Percentiles rank a stretch among this genome's conserved stretches.
Evolutionary conservation across 2,888 invertebrate species (phyloP).

Genomic region (Dimorphilus gyrociliatus): DNA sequence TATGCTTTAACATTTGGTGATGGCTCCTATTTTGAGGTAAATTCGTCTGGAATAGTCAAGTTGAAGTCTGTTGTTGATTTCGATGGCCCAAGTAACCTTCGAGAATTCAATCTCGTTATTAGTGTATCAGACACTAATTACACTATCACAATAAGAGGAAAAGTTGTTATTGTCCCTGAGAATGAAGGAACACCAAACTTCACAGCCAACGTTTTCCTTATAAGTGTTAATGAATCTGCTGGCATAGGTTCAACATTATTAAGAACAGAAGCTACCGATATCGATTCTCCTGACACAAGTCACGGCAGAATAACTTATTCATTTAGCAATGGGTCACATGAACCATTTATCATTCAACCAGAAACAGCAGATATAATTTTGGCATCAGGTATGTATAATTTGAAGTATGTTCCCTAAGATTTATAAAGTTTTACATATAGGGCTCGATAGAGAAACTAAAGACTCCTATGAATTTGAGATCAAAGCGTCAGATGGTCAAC

Average conservation of each 20-base stretch:
- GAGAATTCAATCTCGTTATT: no score
- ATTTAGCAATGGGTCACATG: slow-evolving; percentile 10
- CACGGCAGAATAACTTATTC: slow-evolving; percentile 13
- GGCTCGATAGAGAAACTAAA: slow-evolving; percentile 14
- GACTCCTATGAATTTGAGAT: slow-evolving; percentile 10
- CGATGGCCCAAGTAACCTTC: no score
- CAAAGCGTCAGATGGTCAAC: slow-evolving; percentile 14
- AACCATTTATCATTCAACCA: slow-evolving; percentile 14
- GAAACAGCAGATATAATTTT: slow-evolving; percentile 12
- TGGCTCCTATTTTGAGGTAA: no score
- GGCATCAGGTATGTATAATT: no score
- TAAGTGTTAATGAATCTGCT: no score
- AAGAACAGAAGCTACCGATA: slow-evolving; percentile 13
- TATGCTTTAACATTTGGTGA: no score
- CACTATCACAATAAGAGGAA: slow-evolving; percentile 8
- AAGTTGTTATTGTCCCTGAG: slow-evolving; percentile 10
- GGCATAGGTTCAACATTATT: slow-evolving; percentile 9
- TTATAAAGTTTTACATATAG: no score
- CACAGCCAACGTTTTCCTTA: no score
- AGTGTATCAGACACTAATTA: no score
- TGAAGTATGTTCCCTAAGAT: no score
- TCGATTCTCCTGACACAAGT: slow-evolving; percentile 11
- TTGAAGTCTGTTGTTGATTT: no score
- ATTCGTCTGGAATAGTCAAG: no score
- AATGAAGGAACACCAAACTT: slow-evolving; percentile 13